These are phyloP conservation scores for Merops nubicus DNA, from an alignment of 2,113 vertebrate genomes.

Conservation along the genomic window DNA sequence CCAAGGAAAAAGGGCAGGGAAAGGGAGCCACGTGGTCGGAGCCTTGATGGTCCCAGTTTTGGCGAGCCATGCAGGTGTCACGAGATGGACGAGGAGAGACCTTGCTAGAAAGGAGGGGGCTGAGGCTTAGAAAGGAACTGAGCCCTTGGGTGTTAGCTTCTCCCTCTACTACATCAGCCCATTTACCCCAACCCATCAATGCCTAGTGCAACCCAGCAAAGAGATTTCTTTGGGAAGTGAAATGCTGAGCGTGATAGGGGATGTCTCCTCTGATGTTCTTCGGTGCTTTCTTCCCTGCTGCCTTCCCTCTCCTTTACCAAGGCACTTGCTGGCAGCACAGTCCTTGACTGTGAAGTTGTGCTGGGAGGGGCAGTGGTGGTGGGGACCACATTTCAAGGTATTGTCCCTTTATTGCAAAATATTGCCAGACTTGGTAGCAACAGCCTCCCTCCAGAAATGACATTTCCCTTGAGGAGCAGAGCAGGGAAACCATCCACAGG, in stretches of 20 bases:
- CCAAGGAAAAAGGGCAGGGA: neutral
- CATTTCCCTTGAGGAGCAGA: neutral
- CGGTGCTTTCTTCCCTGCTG: neutral
- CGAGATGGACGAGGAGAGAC: neutral
- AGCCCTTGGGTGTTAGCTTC: neutral
- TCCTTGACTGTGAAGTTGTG: too few species aligned
- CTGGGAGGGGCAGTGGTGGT: too few species aligned
- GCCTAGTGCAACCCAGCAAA: neutral
- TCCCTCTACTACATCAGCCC: neutral
- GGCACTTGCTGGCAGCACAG: neutral
- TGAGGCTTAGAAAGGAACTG: neutral
- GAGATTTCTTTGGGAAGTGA: neutral
- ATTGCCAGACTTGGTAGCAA: neutral
- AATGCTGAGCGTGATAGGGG: neutral
- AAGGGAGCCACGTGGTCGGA: neutral
- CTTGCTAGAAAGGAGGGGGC: neutral
- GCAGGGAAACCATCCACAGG: neutral
- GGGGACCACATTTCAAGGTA: neutral
- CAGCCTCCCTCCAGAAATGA: neutral
- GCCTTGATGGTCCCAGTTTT: neutral
- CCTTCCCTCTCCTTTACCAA: neutral
- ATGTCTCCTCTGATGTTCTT: neutral
- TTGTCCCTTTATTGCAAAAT: neutral
- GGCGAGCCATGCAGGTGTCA: neutral
- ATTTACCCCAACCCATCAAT: rapidly evolving